Base-by-base conservation (phyloP, 2,888 invertebrate genomes). In the Cyclophora punctaria region DNA sequence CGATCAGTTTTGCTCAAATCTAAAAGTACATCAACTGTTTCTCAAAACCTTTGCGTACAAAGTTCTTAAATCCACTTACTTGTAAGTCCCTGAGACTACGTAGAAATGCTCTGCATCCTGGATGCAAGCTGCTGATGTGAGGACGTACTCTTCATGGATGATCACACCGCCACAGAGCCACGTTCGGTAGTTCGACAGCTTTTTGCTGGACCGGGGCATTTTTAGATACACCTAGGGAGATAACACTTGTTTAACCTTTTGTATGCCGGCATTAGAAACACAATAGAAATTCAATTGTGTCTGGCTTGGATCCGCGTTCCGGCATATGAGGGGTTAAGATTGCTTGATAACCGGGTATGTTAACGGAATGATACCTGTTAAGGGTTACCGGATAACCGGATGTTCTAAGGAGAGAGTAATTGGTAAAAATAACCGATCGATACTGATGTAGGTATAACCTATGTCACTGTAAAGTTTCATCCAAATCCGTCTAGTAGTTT, bases 101-200 rank as follows among this genome's bases (percentile, higher is more conserved):
- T 83, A 83, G 49, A 85, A 83, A 55, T 83, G 80, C 47, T 79
- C 77, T 4, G 78, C 83, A 41, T 85, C 83, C 59, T 83, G 75
- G 34, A 83, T 83, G 54, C 84, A 85, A 34, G 83, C 84, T 0
- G 84, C 84, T 4, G 84, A 84, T 2, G 84, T 84, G 3, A 84
- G 53, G n/a, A 84, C 73, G 35, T 80, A 84, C 47, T 84, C 83
- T 46, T 83, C 81, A 6, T 84, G 84, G 3, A 83, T 63, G 35
- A 82, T 82, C 2, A 80, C 75, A 3, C 83, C 83, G 2, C 83
- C 82, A 45, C 83, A 84, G 3, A 84, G 51, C 83, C 83, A 84
- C 0, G 73, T 71, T 1, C 75, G 66, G 49, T 81, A 83, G 47
- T 70, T 69, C 0, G 64, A 64, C 34, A 66, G 64, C 46, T 80